Evolutionary conservation across 2,888 invertebrate species (phyloP), one percentile per base, ranked within the genome.

Genomic region (Oligia latruncula): DNA sequence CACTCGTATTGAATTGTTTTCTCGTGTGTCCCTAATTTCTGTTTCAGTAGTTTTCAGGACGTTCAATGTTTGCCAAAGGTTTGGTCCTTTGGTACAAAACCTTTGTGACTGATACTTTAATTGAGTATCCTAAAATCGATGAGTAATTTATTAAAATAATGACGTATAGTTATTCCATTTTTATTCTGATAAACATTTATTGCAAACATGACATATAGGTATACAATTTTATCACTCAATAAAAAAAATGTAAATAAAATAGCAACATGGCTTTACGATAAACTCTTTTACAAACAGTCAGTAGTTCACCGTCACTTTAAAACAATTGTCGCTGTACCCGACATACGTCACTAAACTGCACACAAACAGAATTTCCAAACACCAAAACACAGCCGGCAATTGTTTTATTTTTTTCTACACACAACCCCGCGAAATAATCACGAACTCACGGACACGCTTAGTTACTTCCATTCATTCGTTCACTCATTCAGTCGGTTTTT

Each of bases 381-480:
- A 77, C 11, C 49, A 67, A 74, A 82, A 87, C 74, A 88, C 78
- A 79, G 55, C 52, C 20, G 3, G 58, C 17, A 70, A 71, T 81
- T 81, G 74, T 85, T 85, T 81, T 83, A 85, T 82, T 77, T 89
- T 29, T 85, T 89, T 85, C 72, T 71, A 79, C 77, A 89, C 77
- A 89, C 77, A 74, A 82, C 49, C 64, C 67, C 62, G 74, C 76
- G 55, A 86, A 85, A 85, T 87, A 84, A 85, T 88, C 86, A 86
- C 83, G 75, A 65, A 80, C 81, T 86, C 83, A 84, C 82, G 77
- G 74, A 80, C 81, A 82, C 85, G 85, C 85, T 90, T 85, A 85
- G 86, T 88, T 88, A 87, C 71, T 76, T 35, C 80, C 88, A 86
- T 89, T 85, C 86, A 86, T 71, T 84, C 82, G 75, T 77, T 85